Evolutionary conservation across 2,797 vertebrate genomes (phyloP), one percentile per base, ranked within the genome.

Genomic region (Poecilia wingei): DNA sequence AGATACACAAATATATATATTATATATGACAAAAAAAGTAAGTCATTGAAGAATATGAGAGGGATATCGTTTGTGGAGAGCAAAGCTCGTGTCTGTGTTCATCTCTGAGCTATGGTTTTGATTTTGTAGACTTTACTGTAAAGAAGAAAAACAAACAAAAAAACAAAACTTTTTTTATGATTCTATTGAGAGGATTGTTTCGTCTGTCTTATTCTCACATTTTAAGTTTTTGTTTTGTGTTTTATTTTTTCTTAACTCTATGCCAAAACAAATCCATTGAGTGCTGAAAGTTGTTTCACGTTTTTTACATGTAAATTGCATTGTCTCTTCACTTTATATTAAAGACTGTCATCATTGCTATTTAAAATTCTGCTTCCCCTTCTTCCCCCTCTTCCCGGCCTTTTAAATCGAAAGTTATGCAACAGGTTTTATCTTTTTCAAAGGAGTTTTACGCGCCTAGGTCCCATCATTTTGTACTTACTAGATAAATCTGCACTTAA

Each of bases 71-170:
- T 91, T 87, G 86, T 25, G 86, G 86, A 76, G 86, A 87, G 90
- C 87, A 75, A 85, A 88, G 88, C 87, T 93, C 66, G 74, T 89
- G 84, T 89, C 82, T 87, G 82, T 86, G 84, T 93, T 92, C 84
- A 87, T 91, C 89, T 92, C 87, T 92, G 91, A 90, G 89, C 87
- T 91, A 91, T 95, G 93, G 84, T 90, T 91, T 92, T 89, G 93
- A 91, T 95, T 95, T 94, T 94, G 87, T 96, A 95, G 88, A 94
- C 91, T 93, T 94, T 91, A 91, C 92, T 94, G 92, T 94, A 94
- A 92, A 93, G 88, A 93, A 89, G 84, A 91, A 87, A 84, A 86
- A 84, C 20, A 8, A 94, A 91, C 92, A 93, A 89, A 84, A 91
- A 86, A 82, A 84, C 87, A 76, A 13, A 84, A 84, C 77, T 82